These are phyloP conservation scores for Catostomus latipinnis DNA, from an alignment of 2,797 vertebrate genomes.

Conservation along the genomic window DNA sequence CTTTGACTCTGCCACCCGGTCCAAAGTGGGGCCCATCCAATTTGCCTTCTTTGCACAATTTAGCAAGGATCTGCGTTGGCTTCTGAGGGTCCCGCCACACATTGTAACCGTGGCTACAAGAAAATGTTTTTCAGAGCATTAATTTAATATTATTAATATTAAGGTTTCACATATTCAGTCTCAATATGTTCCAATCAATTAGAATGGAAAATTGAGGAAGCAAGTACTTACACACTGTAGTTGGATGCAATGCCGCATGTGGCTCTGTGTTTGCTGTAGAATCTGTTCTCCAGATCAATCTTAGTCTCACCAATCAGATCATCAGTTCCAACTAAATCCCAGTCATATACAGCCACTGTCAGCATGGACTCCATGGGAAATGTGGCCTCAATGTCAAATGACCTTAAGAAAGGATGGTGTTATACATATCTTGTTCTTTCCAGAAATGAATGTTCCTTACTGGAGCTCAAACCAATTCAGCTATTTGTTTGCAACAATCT, in stretches of 20 bases:
- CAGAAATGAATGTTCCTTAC: background rate
- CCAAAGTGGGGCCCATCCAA: conserved; percentile 92
- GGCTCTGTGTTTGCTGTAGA: conserved; percentile 96
- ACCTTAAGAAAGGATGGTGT: conserved; percentile 74
- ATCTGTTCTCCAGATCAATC: conserved; percentile 97
- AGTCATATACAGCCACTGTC: conserved; percentile 93
- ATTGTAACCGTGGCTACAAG: conserved; percentile 91
- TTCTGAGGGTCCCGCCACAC: conserved; percentile 95
- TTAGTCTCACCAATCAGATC: conserved; percentile 98
- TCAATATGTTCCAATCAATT: background rate
- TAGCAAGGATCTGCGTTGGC: conserved; percentile 90
- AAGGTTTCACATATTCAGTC: background rate
- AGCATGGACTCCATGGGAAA: conserved; percentile 99
- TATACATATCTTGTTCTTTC: background rate
- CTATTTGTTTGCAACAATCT: background rate
- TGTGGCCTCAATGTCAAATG: conserved; percentile 94
- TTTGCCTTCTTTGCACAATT: conserved; percentile 93
- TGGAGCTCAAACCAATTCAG: background rate
- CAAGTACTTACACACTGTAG: conserved; percentile 84
- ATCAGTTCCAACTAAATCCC: conserved; percentile 96
- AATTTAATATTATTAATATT: background rate
- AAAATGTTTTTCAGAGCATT: too few species aligned
- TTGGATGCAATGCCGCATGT: conserved; percentile 89
- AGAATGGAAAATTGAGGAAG: background rate
- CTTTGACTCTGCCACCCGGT: conserved; percentile 91